phyloP scores from a whole-genome alignment of 2,113 vertebrate genomes.

The Aythya baeri region DNA sequence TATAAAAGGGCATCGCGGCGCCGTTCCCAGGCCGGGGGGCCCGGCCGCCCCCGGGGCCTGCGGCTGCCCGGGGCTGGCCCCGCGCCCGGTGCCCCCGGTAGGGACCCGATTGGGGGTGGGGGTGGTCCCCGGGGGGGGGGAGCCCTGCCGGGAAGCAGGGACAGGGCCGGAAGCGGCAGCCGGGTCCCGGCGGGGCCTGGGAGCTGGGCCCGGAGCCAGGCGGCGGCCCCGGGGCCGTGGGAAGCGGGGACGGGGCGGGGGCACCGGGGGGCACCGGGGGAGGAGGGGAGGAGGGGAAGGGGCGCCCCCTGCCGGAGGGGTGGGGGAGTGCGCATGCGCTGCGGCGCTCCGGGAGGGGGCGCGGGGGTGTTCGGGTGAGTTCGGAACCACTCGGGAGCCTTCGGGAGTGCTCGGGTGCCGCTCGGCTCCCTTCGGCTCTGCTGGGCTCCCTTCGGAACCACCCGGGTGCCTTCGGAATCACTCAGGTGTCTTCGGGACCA shows the following conservation, averaged over 20 bases:
- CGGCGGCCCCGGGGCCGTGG: not conserved
- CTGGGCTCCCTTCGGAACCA: too few relatives aligned
- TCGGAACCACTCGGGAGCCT: too few relatives aligned
- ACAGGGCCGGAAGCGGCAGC: not conserved
- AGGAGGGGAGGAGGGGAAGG: not conserved
- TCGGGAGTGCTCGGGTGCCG: too few relatives aligned
- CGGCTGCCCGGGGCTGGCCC: too few relatives aligned
- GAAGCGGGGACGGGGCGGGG: not conserved
- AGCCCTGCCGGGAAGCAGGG: not conserved
- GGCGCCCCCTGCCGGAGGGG: too few relatives aligned
- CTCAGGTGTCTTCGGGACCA: too few relatives aligned
- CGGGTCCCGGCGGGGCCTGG: not conserved
- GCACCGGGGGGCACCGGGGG: too few relatives aligned
- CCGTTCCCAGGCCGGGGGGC: not conserved
- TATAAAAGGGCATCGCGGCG: conserved; percentile 8
- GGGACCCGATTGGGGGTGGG: not conserved
- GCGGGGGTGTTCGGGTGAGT: too few relatives aligned
- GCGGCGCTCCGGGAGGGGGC: fast-evolving
- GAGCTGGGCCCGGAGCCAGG: too few relatives aligned
- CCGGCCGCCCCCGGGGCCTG: too few relatives aligned
- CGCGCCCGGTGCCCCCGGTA: too few relatives aligned
- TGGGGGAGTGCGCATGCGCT: not conserved
- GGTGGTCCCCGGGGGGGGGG: not conserved
- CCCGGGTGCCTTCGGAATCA: too few relatives aligned
- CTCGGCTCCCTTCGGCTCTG: not conserved